Base-by-base conservation (phyloP, 2,888 invertebrate genomes). In the Tridacna gigas region DNA sequence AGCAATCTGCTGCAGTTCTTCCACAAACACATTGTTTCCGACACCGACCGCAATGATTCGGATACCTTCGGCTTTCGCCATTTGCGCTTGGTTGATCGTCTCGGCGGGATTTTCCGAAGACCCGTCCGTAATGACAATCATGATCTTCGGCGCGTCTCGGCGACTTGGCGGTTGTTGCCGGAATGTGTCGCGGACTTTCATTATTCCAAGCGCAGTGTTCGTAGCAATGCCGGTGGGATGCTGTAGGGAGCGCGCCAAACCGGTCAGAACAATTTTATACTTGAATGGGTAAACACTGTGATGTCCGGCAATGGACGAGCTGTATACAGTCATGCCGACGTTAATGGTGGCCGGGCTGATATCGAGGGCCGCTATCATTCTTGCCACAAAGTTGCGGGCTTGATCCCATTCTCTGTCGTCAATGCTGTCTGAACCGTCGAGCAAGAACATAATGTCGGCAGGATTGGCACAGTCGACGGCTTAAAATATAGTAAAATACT, bases 391-490 rank as follows among this genome's bases (percentile, higher is more conserved):
- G 61, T 89, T 65, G 9, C 80, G 63, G 69, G 87, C 89, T 71
- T 84, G 88, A 73, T 82, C 82, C 92, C 92, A 92, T 77, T 92
- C 91, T 15, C 79, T 74, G 13, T 85, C 79, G 26, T 89, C 86
- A 37, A 92, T 92, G 73, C 91, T 91, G 86, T 91, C 90, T 5
- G 90, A 91, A n/a, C 92, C 92, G 77, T 92, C 92, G 25, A 92
- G 47, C 7, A 92, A 84, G 45, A 92, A 90, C 80, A 91, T 86
- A 15, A 92, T 88, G 76, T 92, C 92, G 0, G 91, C 92, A 0
- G 92, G 91, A 61, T 89, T 89, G 60, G 89, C 82, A 74, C 92
- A 92, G 73, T 89, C 88, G 28, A 92, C 73, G 15, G 82, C 92
- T 92, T 87, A 60, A 89, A 90, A n/a, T n/a, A 75, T 37, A 25